Evolutionary conservation across 2,888 invertebrate species (phyloP).

Genomic region (Phaedon cochleariae): DNA sequence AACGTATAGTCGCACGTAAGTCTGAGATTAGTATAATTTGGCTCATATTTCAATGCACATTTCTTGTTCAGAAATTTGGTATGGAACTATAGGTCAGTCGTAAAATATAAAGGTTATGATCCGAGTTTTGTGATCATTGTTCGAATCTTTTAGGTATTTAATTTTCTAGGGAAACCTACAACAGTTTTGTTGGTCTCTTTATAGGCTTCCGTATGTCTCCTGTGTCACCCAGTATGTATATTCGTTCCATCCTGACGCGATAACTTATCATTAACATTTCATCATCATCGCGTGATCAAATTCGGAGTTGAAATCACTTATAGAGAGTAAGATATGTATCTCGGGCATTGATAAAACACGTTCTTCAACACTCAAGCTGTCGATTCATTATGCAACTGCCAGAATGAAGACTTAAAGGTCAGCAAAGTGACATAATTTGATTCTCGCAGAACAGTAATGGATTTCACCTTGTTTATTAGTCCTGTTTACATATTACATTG

Average conservation of each 20-base stretch:
- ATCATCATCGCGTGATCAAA: background rate
- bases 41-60: too few species aligned
- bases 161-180: too few species aligned
- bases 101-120: too few species aligned
- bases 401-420: constrained; percentile 33
- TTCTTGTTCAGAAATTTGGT: too few species aligned
- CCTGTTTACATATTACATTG: constrained; percentile 13
- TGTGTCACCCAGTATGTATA: background rate
- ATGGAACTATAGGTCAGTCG: too few species aligned
- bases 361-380: constrained; percentile 12
- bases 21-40: too few species aligned
- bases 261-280: background rate
- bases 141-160: too few species aligned
- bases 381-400: constrained; percentile 13
- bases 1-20: too few species aligned
- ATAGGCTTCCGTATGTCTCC: background rate
- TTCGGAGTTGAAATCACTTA: constrained; percentile 10
- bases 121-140: too few species aligned
- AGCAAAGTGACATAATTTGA: constrained; percentile 28
- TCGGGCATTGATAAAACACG: constrained; percentile 13
- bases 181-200: too few species aligned
- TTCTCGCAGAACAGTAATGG: constrained; percentile 24
- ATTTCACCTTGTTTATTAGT: constrained; percentile 32
- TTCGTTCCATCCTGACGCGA: background rate
- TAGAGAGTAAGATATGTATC: constrained; percentile 2